Evolutionary conservation across 2,888 invertebrate species (phyloP), one percentile per base, ranked within the genome.

Genomic region (Stenurella melanura): DNA sequence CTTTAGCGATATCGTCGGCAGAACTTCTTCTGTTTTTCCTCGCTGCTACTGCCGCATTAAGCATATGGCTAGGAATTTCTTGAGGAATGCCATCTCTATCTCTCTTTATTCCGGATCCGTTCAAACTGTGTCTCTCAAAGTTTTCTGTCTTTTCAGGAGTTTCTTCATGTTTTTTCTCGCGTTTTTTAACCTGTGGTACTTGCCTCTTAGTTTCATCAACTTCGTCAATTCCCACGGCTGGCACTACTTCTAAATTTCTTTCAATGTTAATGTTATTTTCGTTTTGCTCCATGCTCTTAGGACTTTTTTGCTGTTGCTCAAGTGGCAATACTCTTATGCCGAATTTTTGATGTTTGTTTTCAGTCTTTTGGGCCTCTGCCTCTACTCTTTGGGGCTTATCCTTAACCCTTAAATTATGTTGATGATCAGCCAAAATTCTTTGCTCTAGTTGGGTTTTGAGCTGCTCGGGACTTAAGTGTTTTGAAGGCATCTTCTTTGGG

Each of bases 41-140:
- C 0, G 94, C 95, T 1, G 93, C 94, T 86, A 92, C 92, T 0
- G 94, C 95, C 0, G 95, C 95, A 71, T 94, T 93, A 76, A 94
- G 90, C 90, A 95, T 94, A 80, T 94, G 94, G 75, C 92, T 92
- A 4, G 95, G 94, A 80, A 95, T 90, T 85, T 95, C 94, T 84
- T 94, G 92, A 66, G 94, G 94, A 83, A 94, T 92, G 38, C 93
- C 91, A 84, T 92, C 90, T 80, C 91, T 89, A 83, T 92, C 92
- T 82, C 93, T 86, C 86, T 91, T 92, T 30, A 93, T 93, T 50
- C 93, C 92, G 73, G 93, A 92, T 56, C 91, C 91, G 83, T 91
- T 92, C 0, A 92, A 84, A 80, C 91, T 91, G 71, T 85, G 86
- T 82, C 92, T 89, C 60, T 89, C 86, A 76, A 88, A 87, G 42